phyloP scores from a whole-genome alignment of 2,888 invertebrate genomes.

The Cephus runcator region DNA sequence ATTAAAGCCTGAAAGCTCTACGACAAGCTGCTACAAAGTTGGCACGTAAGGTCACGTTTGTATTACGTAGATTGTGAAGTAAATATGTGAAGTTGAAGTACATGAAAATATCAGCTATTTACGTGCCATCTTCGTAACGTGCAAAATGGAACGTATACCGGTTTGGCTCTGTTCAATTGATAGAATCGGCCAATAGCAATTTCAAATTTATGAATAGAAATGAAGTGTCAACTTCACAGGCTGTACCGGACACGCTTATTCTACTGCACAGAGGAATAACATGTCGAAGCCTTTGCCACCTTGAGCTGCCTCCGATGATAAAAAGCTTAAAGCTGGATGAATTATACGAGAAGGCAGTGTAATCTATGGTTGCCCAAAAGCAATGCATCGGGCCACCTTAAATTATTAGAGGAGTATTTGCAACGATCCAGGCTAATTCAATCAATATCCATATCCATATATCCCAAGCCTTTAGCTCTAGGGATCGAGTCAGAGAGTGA shows the following conservation, averaged over 20 bases:
- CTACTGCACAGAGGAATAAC: slow-evolving; percentile 5
- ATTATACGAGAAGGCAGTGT: slow-evolving; percentile 18
- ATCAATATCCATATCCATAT: slow-evolving; percentile 13
- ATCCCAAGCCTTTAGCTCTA: slow-evolving; percentile 19
- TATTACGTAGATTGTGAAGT: background rate
- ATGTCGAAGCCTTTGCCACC: slow-evolving; percentile 19
- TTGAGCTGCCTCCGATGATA: slow-evolving; percentile 14
- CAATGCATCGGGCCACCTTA: slow-evolving; percentile 19
- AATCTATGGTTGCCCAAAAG: slow-evolving; percentile 19
- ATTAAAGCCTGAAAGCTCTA: slow-evolving; percentile 22
- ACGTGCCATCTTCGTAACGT: background rate
- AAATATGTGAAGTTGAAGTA: background rate
- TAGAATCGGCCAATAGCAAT: background rate
- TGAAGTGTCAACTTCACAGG: background rate
- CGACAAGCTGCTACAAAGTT: background rate
- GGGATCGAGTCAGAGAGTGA: slow-evolving; percentile 19
- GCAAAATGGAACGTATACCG: background rate
- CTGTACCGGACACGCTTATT: slow-evolving; percentile 5
- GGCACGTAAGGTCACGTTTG: background rate
- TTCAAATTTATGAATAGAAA: background rate
- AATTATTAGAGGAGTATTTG: slow-evolving; percentile 11
- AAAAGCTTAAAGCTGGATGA: slow-evolving; percentile 18
- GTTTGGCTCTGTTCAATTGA: background rate
- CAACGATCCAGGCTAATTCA: slow-evolving; percentile 13
- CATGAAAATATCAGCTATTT: background rate